These are phyloP conservation scores for Pseudomyrmex sp. DNA, from an alignment of 1,140 invertebrate genomes.

Conservation along the genomic window DNA sequence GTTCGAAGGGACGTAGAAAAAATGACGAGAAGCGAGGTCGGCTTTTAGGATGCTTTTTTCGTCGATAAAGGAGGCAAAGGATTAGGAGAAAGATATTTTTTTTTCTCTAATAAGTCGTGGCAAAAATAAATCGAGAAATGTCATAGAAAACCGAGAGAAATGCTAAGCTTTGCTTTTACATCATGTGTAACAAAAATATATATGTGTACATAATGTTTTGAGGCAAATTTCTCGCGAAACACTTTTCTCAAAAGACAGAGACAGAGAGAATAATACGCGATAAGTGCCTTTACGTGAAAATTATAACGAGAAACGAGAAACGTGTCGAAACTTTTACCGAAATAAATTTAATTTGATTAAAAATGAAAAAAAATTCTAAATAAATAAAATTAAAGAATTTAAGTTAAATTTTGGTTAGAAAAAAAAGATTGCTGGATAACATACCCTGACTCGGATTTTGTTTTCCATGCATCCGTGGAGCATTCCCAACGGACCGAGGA, in stretches of 20 bases:
- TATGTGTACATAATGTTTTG: no score
- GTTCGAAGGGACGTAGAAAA: neutral
- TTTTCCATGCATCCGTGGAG: constrained; percentile 88
- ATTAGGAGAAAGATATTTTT: neutral
- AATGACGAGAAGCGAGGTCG: constrained; percentile 3
- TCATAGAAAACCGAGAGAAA: no score
- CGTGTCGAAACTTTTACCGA: no score
- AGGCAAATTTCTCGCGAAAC: no score
- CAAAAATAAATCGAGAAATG: neutral
- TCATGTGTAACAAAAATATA: no score
- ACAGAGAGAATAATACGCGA: no score
- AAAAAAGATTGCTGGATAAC: constrained; percentile 55
- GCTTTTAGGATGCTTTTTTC: constrained; percentile 51
- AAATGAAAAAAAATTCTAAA: neutral
- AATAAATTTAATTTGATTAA: no score
- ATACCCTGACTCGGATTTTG: constrained; percentile 88
- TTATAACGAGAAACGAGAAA: no score
- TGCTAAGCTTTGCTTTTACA: no score
- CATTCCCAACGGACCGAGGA: constrained; percentile 87
- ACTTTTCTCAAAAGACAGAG: no score
- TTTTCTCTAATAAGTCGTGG: neutral
- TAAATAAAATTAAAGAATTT: neutral
- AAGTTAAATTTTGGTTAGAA: neutral
- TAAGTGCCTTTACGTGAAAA: no score
- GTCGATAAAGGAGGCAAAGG: neutral